Conservation (phyloP, 1,140 invertebrate species). For the Daktulosphaira vitifoliae region DNA sequence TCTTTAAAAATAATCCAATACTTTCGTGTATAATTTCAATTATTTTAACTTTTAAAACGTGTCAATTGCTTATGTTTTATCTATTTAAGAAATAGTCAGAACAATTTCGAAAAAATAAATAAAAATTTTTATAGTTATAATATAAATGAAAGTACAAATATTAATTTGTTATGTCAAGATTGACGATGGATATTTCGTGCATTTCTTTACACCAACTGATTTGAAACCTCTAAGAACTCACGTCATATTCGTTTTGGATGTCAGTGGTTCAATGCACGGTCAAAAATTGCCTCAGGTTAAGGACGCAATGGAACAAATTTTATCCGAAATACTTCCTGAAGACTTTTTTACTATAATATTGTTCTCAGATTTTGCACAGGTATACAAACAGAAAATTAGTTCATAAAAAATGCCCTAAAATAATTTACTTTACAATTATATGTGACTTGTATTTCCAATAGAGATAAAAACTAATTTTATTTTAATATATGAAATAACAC, state of each 20-base stretch:
- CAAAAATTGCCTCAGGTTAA: conserved; percentile 55
- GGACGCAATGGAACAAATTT: conserved; percentile 58
- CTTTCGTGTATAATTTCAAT: no score
- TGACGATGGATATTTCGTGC: conserved; percentile 67
- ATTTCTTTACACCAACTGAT: conserved; percentile 58
- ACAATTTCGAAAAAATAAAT: no score
- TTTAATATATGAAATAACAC: no score
- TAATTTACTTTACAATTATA: neutral
- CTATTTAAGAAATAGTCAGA: no score
- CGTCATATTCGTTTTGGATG: conserved; percentile 62
- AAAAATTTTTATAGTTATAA: no score
- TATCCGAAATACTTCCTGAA: conserved; percentile 50
- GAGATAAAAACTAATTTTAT: no score
- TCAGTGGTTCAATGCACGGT: conserved; percentile 60
- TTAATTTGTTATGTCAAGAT: conserved; percentile 45
- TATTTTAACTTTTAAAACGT: no score
- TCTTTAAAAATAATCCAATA: no score
- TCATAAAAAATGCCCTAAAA: neutral
- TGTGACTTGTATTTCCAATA: neutral
- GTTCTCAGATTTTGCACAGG: conserved; percentile 46
- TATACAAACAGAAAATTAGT: conserved; percentile 14
- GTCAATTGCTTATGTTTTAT: no score
- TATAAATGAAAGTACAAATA: no score
- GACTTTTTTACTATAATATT: conserved; percentile 60
- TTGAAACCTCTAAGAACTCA: conserved; percentile 56